Percentiles rank a stretch among this genome's conserved stretches.
These are phyloP conservation scores for Spheniscus humboldti DNA, from an alignment of 2,797 vertebrate species.

Conservation along the genomic window DNA sequence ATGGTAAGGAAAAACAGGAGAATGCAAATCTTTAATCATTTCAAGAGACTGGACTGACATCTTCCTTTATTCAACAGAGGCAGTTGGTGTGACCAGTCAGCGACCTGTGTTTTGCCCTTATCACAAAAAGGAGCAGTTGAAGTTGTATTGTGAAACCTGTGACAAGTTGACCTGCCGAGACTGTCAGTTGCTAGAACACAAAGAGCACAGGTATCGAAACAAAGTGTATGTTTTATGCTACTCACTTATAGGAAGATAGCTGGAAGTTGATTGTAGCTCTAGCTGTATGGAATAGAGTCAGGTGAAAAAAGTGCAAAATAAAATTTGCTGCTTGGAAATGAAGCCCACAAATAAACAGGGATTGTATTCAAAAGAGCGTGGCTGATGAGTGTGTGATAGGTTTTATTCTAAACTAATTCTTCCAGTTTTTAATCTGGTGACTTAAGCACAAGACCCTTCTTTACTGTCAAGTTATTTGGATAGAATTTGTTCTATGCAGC, in stretches of 20 bases:
- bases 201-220: constrained; percentile 91
- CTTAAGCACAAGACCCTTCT: background rate
- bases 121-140: constrained; percentile 97
- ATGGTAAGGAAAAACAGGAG: background rate
- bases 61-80: constrained; percentile 76
- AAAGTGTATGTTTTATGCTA: background rate
- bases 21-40: background rate
- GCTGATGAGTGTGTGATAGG: background rate
- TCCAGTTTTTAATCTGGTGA: background rate
- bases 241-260: background rate
- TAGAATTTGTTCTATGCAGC: background rate
- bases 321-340: background rate
- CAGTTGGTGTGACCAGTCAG: constrained; percentile 87
- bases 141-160: constrained; percentile 98
- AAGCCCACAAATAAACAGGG: background rate
- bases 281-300: background rate
- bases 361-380: background rate
- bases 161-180: constrained; percentile 95
- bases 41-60: background rate
- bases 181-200: constrained; percentile 96
- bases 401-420: background rate
- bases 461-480: background rate
- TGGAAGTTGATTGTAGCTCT: background rate
- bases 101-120: constrained; percentile 93
- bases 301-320: background rate